Base-by-base conservation (phyloP, 1,140 invertebrate species). In the Pteromalus puparum region DNA sequence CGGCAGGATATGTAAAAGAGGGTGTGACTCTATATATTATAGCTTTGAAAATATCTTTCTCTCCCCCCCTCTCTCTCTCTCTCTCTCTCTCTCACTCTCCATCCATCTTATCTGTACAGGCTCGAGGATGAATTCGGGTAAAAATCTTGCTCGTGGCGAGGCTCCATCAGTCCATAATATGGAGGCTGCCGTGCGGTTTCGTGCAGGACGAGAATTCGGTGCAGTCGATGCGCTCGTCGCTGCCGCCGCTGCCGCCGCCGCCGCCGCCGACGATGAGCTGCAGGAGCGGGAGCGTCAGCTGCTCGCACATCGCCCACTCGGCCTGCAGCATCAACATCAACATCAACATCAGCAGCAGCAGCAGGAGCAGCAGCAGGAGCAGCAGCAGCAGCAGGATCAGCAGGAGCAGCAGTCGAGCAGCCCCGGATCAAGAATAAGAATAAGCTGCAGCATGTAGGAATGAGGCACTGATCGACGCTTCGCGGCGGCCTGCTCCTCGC, bases 291-390 rank as follows among this genome's bases (percentile, higher is more conserved):
- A 76, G 81, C 85, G 42, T 73, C 80, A 67, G 82, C 84, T 61
- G 53, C 53, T 61, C 15, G 15, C 53, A 18, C 18, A 61, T 53
- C 18, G 2, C 21, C 4, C 18, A n/a, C 5, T n/a, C 7, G 5
- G 21, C 21, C 53, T 77, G 74, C 77, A 65, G 79, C 78, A 74
- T 78, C 80, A 75, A 42, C 46, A 38, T 70, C 72, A 73, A 26
- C 72, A 72, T 72, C 67, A 85, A 82, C 79, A 84, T 74, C 85
- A 83, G 67, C 77, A 68, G 74, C 84, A 79, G 70, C 82, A 67
- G 77, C 81, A 34, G 67, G 83, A 73, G 78, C 73, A 73, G n/a
- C 83, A 84, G 46, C 81, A 38, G 82, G 42, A 70, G 82, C 30
- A 81, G 68, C 73, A 42, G 67, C 75, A 76, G 81, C 85, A 38